A percentile compares a stretch with the other conserved stretches of the same genome.
phyloP scores from a whole-genome alignment of 2,888 invertebrate species.

The Erebia palarica region DNA sequence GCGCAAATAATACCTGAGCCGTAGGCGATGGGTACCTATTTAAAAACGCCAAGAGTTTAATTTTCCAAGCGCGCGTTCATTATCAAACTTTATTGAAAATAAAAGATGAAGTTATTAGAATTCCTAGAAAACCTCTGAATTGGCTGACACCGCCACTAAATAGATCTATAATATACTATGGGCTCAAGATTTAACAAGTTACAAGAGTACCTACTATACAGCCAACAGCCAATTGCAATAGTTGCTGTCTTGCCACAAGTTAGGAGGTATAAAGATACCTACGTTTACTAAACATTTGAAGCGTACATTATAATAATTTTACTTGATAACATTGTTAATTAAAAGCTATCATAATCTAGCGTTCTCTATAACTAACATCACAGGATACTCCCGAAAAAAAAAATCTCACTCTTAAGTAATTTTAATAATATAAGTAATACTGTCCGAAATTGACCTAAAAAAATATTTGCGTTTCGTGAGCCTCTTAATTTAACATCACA shows the following conservation, averaged over 20 bases:
- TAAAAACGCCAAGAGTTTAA: too few relatives aligned
- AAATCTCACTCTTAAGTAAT: constrained; percentile 25
- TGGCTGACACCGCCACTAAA: too few relatives aligned
- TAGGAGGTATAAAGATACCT: not conserved
- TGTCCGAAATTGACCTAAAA: constrained; percentile 30
- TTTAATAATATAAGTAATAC: constrained; percentile 32
- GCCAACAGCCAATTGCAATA: too few relatives aligned
- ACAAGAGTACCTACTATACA: too few relatives aligned
- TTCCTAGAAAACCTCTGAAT: too few relatives aligned
- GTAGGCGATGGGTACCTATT: too few relatives aligned
- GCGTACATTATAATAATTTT: constrained; percentile 4
- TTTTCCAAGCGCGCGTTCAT: too few relatives aligned
- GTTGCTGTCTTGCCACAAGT: not conserved
- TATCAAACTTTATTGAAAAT: too few relatives aligned
- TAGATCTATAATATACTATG: too few relatives aligned
- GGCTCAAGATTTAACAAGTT: too few relatives aligned
- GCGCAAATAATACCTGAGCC: too few relatives aligned
- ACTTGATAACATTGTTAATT: constrained; percentile 21
- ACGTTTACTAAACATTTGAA: not conserved
- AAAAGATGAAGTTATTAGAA: too few relatives aligned
- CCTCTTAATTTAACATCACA: constrained; percentile 27
- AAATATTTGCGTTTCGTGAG: constrained; percentile 23
- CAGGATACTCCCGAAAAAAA: constrained; percentile 34
- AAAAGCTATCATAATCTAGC: constrained; percentile 24
- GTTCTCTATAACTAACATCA: constrained; percentile 37